Percentiles rank a stretch among this genome's conserved stretches.
These are phyloP conservation scores for Equus przewalskii DNA, from an alignment of 2,113 vertebrate species.

Conservation along the genomic window DNA sequence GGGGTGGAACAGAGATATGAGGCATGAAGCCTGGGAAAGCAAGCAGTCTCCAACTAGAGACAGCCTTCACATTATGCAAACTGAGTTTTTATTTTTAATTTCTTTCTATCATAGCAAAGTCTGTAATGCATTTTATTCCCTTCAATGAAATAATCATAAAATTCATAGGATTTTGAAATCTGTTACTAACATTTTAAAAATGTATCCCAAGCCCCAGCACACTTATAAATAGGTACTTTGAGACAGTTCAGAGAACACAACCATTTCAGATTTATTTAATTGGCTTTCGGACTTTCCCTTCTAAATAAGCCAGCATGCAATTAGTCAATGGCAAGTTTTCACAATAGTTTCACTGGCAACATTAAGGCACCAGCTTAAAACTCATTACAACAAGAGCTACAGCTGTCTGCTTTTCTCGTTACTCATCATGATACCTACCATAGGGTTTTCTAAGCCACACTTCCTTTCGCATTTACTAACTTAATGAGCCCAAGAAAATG, in stretches of 20 bases:
- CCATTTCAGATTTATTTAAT: conserved; percentile 67
- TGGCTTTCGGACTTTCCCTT: conserved; percentile 54
- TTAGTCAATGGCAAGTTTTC: conserved; percentile 72
- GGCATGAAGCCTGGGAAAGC: not conserved
- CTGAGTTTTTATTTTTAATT: conserved; percentile 52
- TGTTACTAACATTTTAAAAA: conserved; percentile 70
- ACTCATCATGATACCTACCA: not conserved
- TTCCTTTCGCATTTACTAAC: conserved; percentile 51
- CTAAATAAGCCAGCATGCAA: conserved; percentile 62
- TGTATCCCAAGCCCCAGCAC: conserved; percentile 17
- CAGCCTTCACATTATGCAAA: not conserved
- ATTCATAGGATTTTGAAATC: conserved; percentile 64
- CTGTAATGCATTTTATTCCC: not conserved
- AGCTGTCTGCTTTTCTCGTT: conserved; percentile 35
- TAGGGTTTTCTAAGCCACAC: conserved; percentile 58
- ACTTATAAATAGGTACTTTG: conserved; percentile 73
- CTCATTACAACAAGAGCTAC: not conserved
- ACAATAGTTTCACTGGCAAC: conserved; percentile 49
- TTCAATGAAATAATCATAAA: conserved; percentile 22
- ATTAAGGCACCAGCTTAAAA: conserved; percentile 13
- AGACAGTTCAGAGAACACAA: conserved; percentile 71
- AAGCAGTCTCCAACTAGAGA: not conserved
- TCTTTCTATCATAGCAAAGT: conserved; percentile 39
- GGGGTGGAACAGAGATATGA: not conserved
- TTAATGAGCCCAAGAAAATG: conserved; percentile 72